Base-by-base conservation (phyloP, 2,113 vertebrate genomes). In the Meles meles region DNA sequence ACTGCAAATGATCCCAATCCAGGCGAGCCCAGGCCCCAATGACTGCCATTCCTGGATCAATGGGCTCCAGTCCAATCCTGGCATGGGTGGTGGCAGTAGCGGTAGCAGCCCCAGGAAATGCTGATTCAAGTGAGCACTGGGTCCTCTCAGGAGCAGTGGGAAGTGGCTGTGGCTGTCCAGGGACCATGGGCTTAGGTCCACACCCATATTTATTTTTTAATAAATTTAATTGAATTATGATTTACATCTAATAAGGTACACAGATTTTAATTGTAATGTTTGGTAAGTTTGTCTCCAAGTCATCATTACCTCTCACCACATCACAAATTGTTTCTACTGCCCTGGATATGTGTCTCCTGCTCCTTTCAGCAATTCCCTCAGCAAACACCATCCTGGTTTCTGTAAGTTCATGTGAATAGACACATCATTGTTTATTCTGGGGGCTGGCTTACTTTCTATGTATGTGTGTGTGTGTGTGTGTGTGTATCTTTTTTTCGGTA, bases 281-380 rank as follows among this genome's bases (percentile, higher is more conserved):
- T 5, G 23, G 2, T n/a, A 31, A 47, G 42, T 21, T 49, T 80
- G 34, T 9, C 7, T 20, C 3, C 37, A 63, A 34, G 71, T 52
- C 17, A 63, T 9, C 23, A 31, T 11, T 3, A 37, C 9, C 17
- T 39, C 18, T 18, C 15, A 52, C 6, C 11, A 39, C 0, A 0
- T 18, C 39, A 9, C 1, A 49, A n/a, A 10, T 42, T 59, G 3
- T 59, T 59, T n/a, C 57, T 4, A 0, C 34, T 6, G 3, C 6
- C 13, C 5, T 2, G 27, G 17, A 25, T 34, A 10, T 0, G 0
- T 20, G 57, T 34, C 11, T 57, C 31, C 18, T 9, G 3, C 25
- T 61, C 2, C 9, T 42, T 80, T n/a, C 23, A 29, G 27, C 3
- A 1, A 18, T 31, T 20, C 8, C 23, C 10, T 18, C 2, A 12